Evolutionary conservation across 2,888 invertebrate genomes (phyloP), one percentile per base, ranked within the genome.

Genomic region (Diaphora mendica): DNA sequence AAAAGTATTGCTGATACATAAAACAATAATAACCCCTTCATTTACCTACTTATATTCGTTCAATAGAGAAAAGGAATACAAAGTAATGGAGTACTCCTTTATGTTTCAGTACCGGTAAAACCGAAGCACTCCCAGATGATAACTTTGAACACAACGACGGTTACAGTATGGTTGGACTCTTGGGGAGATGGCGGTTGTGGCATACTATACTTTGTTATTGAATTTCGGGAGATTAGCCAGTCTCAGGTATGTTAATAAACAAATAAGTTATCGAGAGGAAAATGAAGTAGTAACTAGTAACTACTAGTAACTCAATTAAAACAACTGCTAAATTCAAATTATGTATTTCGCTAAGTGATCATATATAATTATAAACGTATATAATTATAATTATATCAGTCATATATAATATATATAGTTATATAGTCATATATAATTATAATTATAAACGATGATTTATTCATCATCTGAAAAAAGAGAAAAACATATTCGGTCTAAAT

Each of bases 101-200:
- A 51, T 65, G 26, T 94, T 95, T 26, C 91, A 97, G 97, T 97
- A 23, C 98, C 98, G 0, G 97, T 97, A 5, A 97, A 97, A 87
- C 98, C 98, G 2, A 97, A 97, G 86, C 97, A 97, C 86, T 97
- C 97, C 0, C 97, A 98, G 89, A 97, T 97, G 96, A 96, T 98
- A 78, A 98, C 98, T 0, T 97, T 98, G 85, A 98, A 98, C 90
- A 97, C 98, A 0, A 98, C 98, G 0, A 98, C 98, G 74, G 98
- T 98, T 71, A 98, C 98, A 0, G 97, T 98, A 39, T 98, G 98
- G 97, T 92, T 98, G 81, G 98, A 98, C 91, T 97, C 97, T 0
- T 98, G 98, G 98, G 97, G 98, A 59, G 98, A 98, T 86, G 98
- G 98, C 1, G 98, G 98, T 35, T 98, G 98, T 88, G 98, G 98